Evolutionary conservation across 2,113 vertebrate species (phyloP).

Genomic region (Sylvietta virens): DNA sequence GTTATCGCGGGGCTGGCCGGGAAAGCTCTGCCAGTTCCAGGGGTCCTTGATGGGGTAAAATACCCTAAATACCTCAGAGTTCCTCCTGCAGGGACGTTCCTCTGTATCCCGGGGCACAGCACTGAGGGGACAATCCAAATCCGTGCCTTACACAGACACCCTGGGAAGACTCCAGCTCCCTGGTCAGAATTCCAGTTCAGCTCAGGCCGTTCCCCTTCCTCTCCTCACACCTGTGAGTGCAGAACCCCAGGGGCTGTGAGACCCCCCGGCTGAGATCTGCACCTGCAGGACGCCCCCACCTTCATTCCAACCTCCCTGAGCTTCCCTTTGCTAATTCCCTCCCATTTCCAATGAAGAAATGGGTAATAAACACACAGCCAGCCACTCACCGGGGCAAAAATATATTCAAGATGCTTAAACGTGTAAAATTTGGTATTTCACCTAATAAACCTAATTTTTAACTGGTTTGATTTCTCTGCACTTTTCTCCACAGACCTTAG

Average conservation of each 20-base stretch:
- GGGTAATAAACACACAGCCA: rapidly evolving
- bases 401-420: neutral
- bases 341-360: rapidly evolving
- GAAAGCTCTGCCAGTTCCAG: neutral
- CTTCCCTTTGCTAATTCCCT: neutral
- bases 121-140: neutral
- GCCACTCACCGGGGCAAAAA: neutral
- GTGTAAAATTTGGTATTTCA: neutral
- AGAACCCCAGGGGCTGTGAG: neutral
- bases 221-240: neutral
- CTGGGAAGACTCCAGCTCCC: neutral
- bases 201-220: rapidly evolving
- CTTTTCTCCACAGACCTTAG: neutral
- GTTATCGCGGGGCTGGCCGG: neutral
- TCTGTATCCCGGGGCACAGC: rapidly evolving
- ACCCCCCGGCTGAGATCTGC: neutral
- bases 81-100: neutral
- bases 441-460: neutral
- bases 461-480: neutral
- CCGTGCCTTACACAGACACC: rapidly evolving
- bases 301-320: neutral
- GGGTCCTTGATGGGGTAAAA: neutral
- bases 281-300: too few relatives aligned
- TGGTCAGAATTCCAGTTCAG: neutral
- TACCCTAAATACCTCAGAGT: neutral